Conservation (phyloP, 2,888 invertebrate genomes). For the Pherbina coryleti region DNA sequence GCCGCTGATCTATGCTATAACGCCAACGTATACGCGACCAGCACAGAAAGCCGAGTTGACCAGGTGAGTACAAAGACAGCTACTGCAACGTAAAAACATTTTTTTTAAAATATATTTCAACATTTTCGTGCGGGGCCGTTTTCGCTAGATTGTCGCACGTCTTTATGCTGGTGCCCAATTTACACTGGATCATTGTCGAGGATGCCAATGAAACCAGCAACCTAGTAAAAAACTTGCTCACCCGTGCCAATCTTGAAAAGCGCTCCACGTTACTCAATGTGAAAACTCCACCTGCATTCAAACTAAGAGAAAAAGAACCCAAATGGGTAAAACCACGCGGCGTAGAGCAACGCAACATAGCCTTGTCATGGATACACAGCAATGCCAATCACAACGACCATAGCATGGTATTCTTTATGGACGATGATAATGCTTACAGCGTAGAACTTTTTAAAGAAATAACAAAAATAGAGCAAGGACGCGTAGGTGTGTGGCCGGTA, state of each 20-base stretch:
- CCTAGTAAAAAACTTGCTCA: constrained; percentile 80
- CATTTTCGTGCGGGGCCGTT: not conserved
- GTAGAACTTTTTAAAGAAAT: constrained; percentile 92
- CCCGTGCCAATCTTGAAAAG: constrained; percentile 63
- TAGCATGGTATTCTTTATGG: constrained; percentile 90
- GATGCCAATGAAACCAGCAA: constrained; percentile 76
- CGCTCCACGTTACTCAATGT: constrained; percentile 76
- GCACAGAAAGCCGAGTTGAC: constrained; percentile 96
- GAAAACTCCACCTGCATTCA: constrained; percentile 79
- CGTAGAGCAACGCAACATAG: constrained; percentile 90
- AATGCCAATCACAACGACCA: constrained; percentile 71
- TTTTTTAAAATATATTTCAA: not conserved
- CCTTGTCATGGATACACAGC: constrained; percentile 79
- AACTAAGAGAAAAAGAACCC: constrained; percentile 76
- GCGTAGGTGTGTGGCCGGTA: constrained; percentile 94
- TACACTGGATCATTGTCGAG: constrained; percentile 95
- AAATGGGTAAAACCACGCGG: constrained; percentile 87
- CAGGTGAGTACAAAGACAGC: constrained; percentile 71
- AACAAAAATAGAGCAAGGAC: constrained; percentile 77
- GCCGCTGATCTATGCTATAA: constrained; percentile 89
- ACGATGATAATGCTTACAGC: constrained; percentile 96
- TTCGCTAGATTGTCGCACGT: constrained; percentile 83
- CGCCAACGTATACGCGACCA: constrained; percentile 89
- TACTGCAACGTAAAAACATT: not conserved
- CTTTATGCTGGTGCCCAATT: constrained; percentile 85